Base-by-base conservation (phyloP, 2,113 vertebrate species). In the Cervus canadensis region DNA sequence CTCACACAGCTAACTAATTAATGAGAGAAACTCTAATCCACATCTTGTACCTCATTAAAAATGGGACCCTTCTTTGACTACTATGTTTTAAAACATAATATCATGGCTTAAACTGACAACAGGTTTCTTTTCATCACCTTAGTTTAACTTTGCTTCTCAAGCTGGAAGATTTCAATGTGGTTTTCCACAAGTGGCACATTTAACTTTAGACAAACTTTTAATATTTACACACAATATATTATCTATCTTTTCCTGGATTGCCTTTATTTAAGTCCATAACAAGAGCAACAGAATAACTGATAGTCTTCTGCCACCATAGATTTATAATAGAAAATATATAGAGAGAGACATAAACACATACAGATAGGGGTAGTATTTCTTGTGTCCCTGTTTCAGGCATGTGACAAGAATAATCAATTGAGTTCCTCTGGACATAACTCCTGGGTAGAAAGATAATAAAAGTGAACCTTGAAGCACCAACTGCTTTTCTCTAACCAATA, bases 31-130 rank as follows among this genome's bases (percentile, higher is more conserved):
- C 33, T 64, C 94, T 67, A 96, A 57, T 56, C 19, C 7, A 79
- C 2, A 14, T 62, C 54, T 78, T 79, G 14, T 10, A 62, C 76
- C 90, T 93, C 36, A 54, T 85, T 84, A 95, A 90, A 97, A 90
- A 87, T 17, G 36, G 52, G 36, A 11, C 36, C 86, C 2, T 43
- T 97, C 50, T 59, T 67, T 96, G 96, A 87, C 90, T 93, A 9
- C 85, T 97, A 82, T 86, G 87, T 92, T 97, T 98, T 96, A 95
- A 84, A 74, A 97, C 52, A 9, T 81, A 91, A 94, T 89, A 67
- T 45, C 57, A 60, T 95, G 52, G 30, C 71, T 95, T 74, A 56
- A 74, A 30, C 7, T 60, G 30, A 92, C 19, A 87, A 9, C 71
- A 48, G 40, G 67, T 14, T 94, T 84, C 52, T 33, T 87, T 60